Base-by-base conservation (phyloP, 1,140 invertebrate genomes). In the Drosophila bocqueti region DNA sequence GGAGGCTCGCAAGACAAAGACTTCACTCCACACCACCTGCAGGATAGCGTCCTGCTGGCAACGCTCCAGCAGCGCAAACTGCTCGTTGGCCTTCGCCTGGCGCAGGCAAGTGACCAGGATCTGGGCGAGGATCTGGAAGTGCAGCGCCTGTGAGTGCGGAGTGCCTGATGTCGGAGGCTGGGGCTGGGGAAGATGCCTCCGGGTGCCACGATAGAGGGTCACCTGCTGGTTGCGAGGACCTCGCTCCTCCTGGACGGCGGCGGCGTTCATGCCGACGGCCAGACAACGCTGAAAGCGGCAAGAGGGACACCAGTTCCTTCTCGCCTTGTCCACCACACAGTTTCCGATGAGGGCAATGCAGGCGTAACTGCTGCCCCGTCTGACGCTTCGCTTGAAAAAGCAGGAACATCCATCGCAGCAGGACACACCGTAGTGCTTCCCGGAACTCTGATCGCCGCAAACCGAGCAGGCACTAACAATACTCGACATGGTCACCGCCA, bases 371-470 rank as follows among this genome's bases (percentile, higher is more conserved):
- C 95, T 95, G 11, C 95, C 95, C 64, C 95, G 95, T 49, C 97
- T 93, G 16, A 97, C 94, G 63, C 96, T 96, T 79, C 96, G 93
- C 92, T 98, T 98, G 93, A 98, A 98, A 91, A 98, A 98, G 82
- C 97, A 98, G 43, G 96, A 97, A 92, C 97, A 98, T 8, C 97
- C 97, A 83, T 98, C 97, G 90, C 97, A 98, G 85, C 97, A 97
- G 91, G 95, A 96, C 10, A 97, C 96, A 1, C 97, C 97, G 83
- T 98, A 98, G 92, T 98, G 97, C 92, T 97, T 97, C 0, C 97
- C 97, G 78, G 96, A 97, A 16, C 96, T 97, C 86, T 96, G 95
- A 93, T 98, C 97, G 2, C 97, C 97, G 83, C 97, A 98, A 46
- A 98, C 97, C 77, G 94, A 94, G 91, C 96, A 97, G 40, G 47